Evolutionary conservation across 2,113 vertebrate species (phyloP).

Genomic region (Ia io): DNA sequence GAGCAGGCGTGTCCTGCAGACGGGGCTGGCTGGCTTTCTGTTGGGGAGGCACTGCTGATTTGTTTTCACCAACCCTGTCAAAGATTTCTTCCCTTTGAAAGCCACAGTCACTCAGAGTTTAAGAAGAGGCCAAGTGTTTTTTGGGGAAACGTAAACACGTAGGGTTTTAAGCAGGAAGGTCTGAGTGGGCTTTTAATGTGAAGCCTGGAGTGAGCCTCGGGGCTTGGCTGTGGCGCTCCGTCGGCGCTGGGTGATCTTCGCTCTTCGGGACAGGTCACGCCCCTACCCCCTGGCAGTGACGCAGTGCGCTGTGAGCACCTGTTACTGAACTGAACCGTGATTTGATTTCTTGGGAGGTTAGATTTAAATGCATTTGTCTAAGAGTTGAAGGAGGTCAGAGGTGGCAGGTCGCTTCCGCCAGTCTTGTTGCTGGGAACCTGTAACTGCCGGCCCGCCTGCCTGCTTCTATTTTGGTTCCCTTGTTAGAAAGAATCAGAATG

Average conservation of each 20-base stretch:
- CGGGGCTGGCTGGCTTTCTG: not conserved
- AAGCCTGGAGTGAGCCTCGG: not conserved
- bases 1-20: conserved; percentile 14
- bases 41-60: not conserved
- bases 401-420: not conserved
- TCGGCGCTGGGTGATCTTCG: not conserved
- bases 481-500: conserved; percentile 21
- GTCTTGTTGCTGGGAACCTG: not conserved
- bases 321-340: not conserved
- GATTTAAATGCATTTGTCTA: not conserved
- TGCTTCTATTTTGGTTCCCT: not conserved
- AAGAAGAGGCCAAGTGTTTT: not conserved
- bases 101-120: not conserved
- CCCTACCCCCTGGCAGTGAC: not conserved
- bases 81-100: conserved; percentile 22
- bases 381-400: not conserved
- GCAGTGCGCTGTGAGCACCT: not conserved
- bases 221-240: not conserved
- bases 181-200: not conserved
- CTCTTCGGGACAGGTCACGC: not conserved
- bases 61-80: conserved; percentile 23
- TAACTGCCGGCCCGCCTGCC: not conserved
- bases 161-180: conserved; percentile 6
- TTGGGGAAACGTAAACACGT: not conserved
- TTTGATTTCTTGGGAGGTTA: not conserved